These are phyloP conservation scores for Atrina japonica DNA, from an alignment of 2,888 invertebrate species.

Conservation along the genomic window DNA sequence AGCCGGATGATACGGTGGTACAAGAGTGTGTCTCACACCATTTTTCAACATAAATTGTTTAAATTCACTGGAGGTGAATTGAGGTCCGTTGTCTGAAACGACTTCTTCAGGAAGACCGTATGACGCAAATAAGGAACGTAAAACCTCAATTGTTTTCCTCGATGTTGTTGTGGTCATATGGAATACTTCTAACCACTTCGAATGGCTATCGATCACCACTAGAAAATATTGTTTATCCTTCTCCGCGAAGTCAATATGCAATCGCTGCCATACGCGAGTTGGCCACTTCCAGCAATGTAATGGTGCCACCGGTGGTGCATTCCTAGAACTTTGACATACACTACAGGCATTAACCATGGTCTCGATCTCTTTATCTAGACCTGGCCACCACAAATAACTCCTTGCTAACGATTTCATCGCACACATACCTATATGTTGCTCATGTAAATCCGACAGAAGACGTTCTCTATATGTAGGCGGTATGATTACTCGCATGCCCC, in stretches of 20 bases:
- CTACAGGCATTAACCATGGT: constrained; percentile 29
- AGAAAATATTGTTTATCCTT: constrained; percentile 35
- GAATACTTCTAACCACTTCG: constrained; percentile 48
- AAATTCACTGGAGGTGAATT: constrained; percentile 43
- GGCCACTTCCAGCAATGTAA: constrained; percentile 44
- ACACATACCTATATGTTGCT: constrained; percentile 17
- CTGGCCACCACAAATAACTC: constrained; percentile 41
- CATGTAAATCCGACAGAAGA: constrained; percentile 19
- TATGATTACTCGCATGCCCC: constrained; percentile 26
- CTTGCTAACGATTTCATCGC: constrained; percentile 32
- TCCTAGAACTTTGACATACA: constrained; percentile 31
- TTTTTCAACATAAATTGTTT: constrained; percentile 40
- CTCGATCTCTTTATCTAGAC: constrained; percentile 37
- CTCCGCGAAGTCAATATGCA: constrained; percentile 48
- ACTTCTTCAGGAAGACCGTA: constrained; percentile 34
- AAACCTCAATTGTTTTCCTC: constrained; percentile 32
- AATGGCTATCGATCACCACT: constrained; percentile 41
- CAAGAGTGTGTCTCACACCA: constrained; percentile 43
- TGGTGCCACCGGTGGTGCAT: constrained; percentile 22
- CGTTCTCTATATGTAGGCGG: constrained; percentile 6
- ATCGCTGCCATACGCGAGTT: constrained; percentile 28
- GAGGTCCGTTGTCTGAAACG: constrained; percentile 46
- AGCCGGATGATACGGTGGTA: constrained; percentile 42
- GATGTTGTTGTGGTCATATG: constrained; percentile 38
- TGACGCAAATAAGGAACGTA: constrained; percentile 34